Conservation (phyloP, 1,140 invertebrate species). For the Cecropterus lyciades region DNA sequence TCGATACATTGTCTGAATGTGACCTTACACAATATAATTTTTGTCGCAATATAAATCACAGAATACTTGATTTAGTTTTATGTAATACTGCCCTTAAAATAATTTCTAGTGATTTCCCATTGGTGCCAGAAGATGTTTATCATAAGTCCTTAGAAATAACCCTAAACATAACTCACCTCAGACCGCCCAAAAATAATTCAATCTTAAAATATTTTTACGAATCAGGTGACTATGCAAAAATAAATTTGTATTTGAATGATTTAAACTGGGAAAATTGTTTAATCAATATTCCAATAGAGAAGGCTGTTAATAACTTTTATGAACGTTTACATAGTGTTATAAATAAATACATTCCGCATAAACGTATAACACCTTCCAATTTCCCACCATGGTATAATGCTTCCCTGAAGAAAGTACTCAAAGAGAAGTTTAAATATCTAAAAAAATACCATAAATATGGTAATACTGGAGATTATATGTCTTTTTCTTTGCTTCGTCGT, state of each 20-base stretch:
- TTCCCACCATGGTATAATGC: slow-evolving; percentile 38
- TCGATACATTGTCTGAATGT: slow-evolving; percentile 20
- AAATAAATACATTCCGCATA: slow-evolving; percentile 4
- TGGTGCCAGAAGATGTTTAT: slow-evolving; percentile 23
- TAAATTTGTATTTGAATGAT: background rate
- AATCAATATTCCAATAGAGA: slow-evolving; percentile 8
- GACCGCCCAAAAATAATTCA: background rate
- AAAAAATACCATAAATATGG: slow-evolving; percentile 37
- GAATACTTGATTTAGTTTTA: slow-evolving; percentile 24
- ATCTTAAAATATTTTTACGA: slow-evolving; percentile 23
- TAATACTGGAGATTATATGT: slow-evolving; percentile 22
- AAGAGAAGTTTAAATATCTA: slow-evolving; percentile 40
- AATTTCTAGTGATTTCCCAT: background rate
- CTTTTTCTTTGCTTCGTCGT: slow-evolving; percentile 30
- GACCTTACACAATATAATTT: slow-evolving; percentile 28
- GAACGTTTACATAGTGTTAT: slow-evolving; percentile 2
- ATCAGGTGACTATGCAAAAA: slow-evolving; percentile 14
- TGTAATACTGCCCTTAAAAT: slow-evolving; percentile 1
- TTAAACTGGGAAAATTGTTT: slow-evolving; percentile 18
- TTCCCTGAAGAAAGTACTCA: slow-evolving; percentile 35
- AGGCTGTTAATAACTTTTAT: slow-evolving; percentile 34
- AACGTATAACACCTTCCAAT: background rate
- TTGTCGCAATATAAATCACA: slow-evolving; percentile 8
- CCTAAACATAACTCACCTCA: background rate
- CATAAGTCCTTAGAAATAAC: slow-evolving; percentile 22